Conservation (phyloP, 2,888 invertebrate species). For the Lapara coniferarum region DNA sequence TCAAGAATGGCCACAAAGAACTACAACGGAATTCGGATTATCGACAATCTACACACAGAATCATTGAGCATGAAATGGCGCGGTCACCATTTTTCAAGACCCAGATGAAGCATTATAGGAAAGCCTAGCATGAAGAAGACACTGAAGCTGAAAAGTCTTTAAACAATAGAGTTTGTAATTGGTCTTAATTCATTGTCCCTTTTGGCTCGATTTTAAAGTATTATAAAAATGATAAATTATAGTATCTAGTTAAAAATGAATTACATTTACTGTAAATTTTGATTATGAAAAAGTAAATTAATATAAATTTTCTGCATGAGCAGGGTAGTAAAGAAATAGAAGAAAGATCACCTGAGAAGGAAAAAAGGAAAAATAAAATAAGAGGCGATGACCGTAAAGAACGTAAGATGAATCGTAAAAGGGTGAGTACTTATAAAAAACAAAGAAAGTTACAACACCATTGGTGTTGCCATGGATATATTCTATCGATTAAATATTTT, state of each 20-base stretch:
- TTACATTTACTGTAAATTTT: conserved; percentile 10
- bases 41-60: no score
- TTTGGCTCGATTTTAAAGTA: conserved; percentile 50
- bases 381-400: conserved; percentile 86
- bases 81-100: background rate
- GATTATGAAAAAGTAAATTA: conserved; percentile 30
- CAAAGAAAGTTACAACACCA: background rate
- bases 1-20: no score
- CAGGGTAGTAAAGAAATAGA: conserved; percentile 85
- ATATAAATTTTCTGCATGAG: conserved; percentile 65
- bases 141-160: background rate
- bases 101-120: background rate
- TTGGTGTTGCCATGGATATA: no score
- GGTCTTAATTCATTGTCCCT: conserved; percentile 63
- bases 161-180: conserved; percentile 26
- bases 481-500: no score
- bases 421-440: conserved; percentile 79
- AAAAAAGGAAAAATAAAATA: conserved; percentile 87
- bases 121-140: background rate
- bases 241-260: conserved; percentile 7
- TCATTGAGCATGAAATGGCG: background rate
- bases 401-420: conserved; percentile 90
- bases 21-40: no score
- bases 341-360: conserved; percentile 86
- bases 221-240: background rate